phyloP scores from a whole-genome alignment of 2,113 vertebrate species.

The Dryoscopus gambensis region DNA sequence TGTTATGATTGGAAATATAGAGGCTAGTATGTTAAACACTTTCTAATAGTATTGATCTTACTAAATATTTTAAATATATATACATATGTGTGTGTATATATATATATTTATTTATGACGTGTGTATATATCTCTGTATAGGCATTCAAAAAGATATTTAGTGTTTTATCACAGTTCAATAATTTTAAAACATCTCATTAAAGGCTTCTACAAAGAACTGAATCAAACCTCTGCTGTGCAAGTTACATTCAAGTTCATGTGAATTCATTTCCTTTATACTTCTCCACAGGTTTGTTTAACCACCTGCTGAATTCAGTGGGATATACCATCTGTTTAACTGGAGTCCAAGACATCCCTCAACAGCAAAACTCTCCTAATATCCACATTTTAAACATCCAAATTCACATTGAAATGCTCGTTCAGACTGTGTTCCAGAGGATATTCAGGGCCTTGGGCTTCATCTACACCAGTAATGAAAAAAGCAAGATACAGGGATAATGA shows the following conservation, averaged over 20 bases:
- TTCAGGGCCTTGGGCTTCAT: background rate
- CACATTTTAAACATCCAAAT: background rate
- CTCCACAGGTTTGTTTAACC: background rate
- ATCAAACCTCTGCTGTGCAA: background rate
- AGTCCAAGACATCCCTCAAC: background rate
- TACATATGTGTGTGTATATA: no score
- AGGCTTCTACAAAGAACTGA: background rate
- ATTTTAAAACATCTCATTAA: background rate
- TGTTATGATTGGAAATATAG: background rate
- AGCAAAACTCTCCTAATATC: background rate
- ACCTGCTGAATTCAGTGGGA: background rate
- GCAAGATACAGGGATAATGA: background rate
- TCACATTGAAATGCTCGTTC: background rate
- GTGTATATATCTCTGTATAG: no score
- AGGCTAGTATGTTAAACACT: background rate
- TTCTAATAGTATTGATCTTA: background rate
- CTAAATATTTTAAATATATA: background rate
- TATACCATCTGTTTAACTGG: background rate
- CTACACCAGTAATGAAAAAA: background rate
- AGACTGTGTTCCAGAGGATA: background rate
- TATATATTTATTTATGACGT: background rate
- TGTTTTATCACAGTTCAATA: background rate
- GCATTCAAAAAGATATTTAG: background rate
- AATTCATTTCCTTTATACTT: background rate
- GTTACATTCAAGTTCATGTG: background rate